Base-by-base conservation (phyloP, 2,797 vertebrate genomes). In the Syngnathus acus region DNA sequence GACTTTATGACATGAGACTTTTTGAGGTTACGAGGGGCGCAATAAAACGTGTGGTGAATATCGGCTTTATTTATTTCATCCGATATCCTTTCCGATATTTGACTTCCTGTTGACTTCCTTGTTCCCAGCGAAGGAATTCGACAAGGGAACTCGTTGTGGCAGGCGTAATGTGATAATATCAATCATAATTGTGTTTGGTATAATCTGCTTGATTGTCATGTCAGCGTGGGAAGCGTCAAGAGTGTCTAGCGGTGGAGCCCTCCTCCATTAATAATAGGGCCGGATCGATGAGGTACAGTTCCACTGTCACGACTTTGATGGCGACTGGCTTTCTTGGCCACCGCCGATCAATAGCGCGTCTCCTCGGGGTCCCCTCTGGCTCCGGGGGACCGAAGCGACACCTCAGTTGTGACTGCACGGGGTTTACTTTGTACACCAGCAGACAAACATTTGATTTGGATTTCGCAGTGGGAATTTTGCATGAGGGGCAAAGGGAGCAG, bases 141-240 rank as follows among this genome's bases (percentile, higher is more conserved):
- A 75, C 78, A 82, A 79, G 85, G 85, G 80, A 68, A 80, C 80
- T 67, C 87, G 86, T 85, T 68, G 76, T 88, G 86, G 78, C 84
- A 82, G 90, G 83, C 88, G 87, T 93, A 91, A 94, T 92, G 91
- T 92, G 93, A 95, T 95, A 92, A 93, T 90, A 93, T 94, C 93
- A 92, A 90, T 94, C 92, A 92, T 94, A 94, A 95, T 94, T 91
- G 92, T 91, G 93, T 94, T 94, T 93, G 93, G 92, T 90, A 92
- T 93, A 92, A 95, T 94, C 92, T 91, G 92, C 93, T 75, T 90
- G 90, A 92, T 91, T 94, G 92, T 93, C 94, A 95, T 94, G 92
- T 93, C 94, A 95, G 91, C 85, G 90, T 88, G 92, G 91, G 86
- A 90, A 82, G 90, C 91, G 87, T 91, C 89, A 85, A 91, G 89